A percentile compares a stretch with the other conserved stretches of the same genome.
Evolutionary conservation across 2,797 vertebrate genomes (phyloP).

Genomic region (Tragopan temminckii): DNA sequence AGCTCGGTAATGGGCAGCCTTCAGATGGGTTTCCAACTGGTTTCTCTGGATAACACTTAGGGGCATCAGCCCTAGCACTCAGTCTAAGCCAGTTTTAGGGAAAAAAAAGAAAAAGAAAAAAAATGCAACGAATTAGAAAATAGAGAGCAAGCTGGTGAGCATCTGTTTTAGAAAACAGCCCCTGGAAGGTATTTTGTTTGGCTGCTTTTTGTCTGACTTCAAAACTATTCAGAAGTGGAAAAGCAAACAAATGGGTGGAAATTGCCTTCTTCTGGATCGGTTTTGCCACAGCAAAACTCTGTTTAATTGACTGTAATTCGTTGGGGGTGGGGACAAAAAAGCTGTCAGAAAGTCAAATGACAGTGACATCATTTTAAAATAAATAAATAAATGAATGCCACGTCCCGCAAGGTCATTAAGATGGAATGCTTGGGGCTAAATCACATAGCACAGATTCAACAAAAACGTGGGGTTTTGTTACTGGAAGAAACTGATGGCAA

Average conservation of each 20-base stretch:
- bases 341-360: conserved; percentile 35
- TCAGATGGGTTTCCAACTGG: neutral
- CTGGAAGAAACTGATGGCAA: neutral
- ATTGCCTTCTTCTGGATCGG: neutral
- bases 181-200: conserved; percentile 33
- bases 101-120: neutral
- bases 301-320: conserved; percentile 6
- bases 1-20: neutral
- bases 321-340: neutral
- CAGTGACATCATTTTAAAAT: conserved; percentile 43
- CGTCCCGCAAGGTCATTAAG: conserved; percentile 3
- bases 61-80: neutral
- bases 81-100: neutral
- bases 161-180: neutral
- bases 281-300: neutral
- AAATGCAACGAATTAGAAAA: neutral
- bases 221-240: conserved; percentile 41
- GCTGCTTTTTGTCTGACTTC: neutral
- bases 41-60: neutral
- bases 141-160: neutral
- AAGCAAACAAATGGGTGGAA: neutral
- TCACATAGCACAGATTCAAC: neutral
- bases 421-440: neutral
- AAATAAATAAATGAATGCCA: neutral
- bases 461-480: neutral